Evolutionary conservation across 2,797 vertebrate genomes (phyloP), one percentile per base, ranked within the genome.

Genomic region (Poeciliopsis gracilis): DNA sequence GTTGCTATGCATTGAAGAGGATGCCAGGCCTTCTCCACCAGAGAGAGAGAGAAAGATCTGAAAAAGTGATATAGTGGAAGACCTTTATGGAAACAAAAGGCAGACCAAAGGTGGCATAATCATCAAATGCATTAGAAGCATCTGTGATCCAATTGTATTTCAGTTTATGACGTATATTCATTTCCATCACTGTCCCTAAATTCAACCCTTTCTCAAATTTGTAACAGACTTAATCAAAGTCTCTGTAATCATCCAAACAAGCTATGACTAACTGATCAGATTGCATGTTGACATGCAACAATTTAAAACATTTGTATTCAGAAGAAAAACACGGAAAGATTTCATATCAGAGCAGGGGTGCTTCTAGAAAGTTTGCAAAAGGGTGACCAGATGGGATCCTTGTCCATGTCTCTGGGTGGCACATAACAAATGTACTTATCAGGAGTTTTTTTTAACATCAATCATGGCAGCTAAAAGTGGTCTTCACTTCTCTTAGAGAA

Each of bases 51-150:
- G 10, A 69, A 38, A 70, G 77, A 95, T 95, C 90, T 55, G 53
- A 86, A 86, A 77, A 43, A 72, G 71, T 89, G 94, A 95, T 94
- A 95, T 69, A 84, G 82, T 57, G 80, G 76, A 89, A 92, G 95
- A 96, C 95, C 95, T 96, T 96, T 96, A 89, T 84, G 85, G 83
- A 91, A 88, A 96, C 94, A 95, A 96, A 94, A 91, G 88, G 83
- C 25, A 0, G 90, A 91, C 73, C 90, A 95, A 91, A 94, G 93
- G 93, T 92, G 89, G 86, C 75, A 91, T 90, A 91, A 94, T 92
- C 91, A 93, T 77, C 66, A 30, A 84, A 82, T 82, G 78, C 80
- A 85, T 89, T 83, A 87, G 77, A 81, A 74, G 76, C 28, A 75
- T 57, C 23, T n/a, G 69, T 82, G 81, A 92, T 88, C 74, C 55